phyloP scores from a whole-genome alignment of 53 echinoderm and acorn worm genomes.

The Zoroaster sp. region DNA sequence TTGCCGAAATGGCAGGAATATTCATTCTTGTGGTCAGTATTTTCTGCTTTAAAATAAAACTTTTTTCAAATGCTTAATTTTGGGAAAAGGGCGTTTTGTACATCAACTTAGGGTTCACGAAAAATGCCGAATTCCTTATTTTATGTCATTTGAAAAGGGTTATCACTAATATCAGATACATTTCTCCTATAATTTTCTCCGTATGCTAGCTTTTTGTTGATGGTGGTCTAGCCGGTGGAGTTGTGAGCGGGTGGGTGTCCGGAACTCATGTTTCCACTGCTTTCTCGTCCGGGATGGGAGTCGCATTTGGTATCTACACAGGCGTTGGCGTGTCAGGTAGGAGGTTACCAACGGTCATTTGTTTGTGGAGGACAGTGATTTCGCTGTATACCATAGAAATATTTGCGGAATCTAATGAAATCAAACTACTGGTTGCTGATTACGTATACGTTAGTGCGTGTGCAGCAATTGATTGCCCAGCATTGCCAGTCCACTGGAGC shows the following conservation, averaged over 20 bases:
- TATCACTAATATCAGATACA: background rate
- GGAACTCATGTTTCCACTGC: conserved; percentile 30
- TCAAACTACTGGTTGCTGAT: no score
- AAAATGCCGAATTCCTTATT: no score
- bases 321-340: conserved; percentile 32
- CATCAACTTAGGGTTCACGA: no score
- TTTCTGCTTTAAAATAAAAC: background rate
- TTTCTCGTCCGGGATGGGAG: conserved; percentile 50
- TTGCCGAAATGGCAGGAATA: conserved; percentile 35
- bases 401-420: no score
- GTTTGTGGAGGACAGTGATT: no score
- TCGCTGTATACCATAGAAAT: no score
- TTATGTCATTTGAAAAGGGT: no score
- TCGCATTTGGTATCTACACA: conserved; percentile 47
- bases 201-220: conserved; percentile 23
- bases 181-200: background rate
- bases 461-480: no score
- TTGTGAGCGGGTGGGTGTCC: conserved; percentile 24
- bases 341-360: background rate
- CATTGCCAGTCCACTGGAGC: no score
- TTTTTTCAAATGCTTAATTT: background rate
- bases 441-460: no score
- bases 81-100: background rate
- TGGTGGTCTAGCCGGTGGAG: conserved; percentile 32
- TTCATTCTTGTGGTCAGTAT: conserved; percentile 35